A percentile compares a stretch with the other conserved stretches of the same genome.
Conservation (phyloP, 2,113 vertebrate species). For the Zosterops borbonicus region DNA sequence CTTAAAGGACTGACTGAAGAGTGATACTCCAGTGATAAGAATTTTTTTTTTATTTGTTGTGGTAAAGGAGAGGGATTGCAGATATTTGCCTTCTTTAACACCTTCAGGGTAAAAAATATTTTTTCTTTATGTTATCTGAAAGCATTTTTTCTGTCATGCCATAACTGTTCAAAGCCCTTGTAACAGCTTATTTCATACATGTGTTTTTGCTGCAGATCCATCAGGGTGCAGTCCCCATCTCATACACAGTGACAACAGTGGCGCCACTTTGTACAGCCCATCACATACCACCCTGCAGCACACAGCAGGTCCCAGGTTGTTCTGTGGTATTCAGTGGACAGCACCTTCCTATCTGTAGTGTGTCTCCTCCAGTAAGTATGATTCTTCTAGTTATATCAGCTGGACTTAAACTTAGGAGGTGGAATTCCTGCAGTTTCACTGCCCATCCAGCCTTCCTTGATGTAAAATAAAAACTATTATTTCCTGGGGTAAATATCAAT, state of each 20-base stretch:
- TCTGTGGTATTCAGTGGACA: not conserved
- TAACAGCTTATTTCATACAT: not conserved
- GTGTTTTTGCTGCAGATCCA: not conserved
- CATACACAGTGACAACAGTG: not conserved
- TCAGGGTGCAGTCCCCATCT: not conserved
- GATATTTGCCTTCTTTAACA: not conserved
- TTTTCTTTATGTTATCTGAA: not conserved
- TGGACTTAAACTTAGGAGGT: not conserved
- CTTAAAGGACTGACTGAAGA: not conserved
- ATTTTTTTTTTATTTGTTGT: not conserved
- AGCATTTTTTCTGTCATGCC: not conserved
- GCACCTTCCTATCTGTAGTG: not conserved
- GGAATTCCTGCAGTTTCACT: not conserved
- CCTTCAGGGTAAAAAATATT: not conserved
- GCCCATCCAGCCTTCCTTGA: not conserved
- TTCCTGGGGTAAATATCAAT: not conserved
- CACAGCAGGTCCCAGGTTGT: not conserved
- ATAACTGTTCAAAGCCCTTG: not conserved
- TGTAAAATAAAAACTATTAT: not conserved
- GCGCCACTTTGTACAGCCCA: not conserved
- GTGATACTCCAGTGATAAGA: not conserved
- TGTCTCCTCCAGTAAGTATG: not conserved
- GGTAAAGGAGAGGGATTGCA: not conserved
- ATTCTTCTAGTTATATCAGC: not conserved
- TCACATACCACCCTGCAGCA: not conserved